Conservation (phyloP, 2,113 vertebrate species). For the Anolis sagrei region DNA sequence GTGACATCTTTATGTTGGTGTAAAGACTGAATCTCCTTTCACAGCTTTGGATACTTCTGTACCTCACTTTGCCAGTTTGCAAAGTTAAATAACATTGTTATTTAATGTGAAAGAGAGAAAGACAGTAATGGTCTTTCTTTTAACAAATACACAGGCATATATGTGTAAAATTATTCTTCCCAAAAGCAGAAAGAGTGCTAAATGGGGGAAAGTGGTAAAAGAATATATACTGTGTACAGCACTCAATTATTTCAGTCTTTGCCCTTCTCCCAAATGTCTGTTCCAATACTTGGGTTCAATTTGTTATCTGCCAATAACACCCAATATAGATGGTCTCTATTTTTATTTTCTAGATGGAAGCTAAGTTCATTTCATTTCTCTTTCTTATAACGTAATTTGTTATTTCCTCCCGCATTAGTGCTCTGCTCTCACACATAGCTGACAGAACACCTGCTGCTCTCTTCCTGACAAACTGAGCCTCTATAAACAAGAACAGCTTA, state of each 20-base stretch:
- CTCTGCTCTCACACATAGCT: conserved; percentile 59
- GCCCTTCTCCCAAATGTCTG: conserved; percentile 1
- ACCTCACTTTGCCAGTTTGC: background rate
- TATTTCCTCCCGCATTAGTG: conserved; percentile 50
- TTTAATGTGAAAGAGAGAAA: background rate
- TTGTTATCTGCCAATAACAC: conserved; percentile 28
- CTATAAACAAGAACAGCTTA: conserved; percentile 63
- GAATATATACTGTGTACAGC: background rate
- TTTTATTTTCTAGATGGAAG: conserved; percentile 43
- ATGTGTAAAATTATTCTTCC: conserved; percentile 2
- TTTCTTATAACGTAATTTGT: conserved; percentile 43
- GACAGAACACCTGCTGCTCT: conserved; percentile 51
- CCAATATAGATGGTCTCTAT: conserved; percentile 9
- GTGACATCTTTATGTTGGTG: too few relatives aligned
- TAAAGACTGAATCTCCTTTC: background rate
- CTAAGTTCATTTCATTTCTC: conserved; percentile 59
- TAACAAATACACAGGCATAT: conserved; percentile 13
- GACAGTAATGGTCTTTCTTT: conserved; percentile 30
- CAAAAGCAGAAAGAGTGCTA: background rate
- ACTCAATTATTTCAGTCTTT: conserved; percentile 10
- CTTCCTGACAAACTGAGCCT: conserved; percentile 57
- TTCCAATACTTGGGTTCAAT: conserved; percentile 10
- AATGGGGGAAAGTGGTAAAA: background rate
- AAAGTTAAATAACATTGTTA: background rate
- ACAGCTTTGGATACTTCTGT: background rate